phyloP scores from a whole-genome alignment of 2,888 invertebrate species.

The Athalia circularis region DNA sequence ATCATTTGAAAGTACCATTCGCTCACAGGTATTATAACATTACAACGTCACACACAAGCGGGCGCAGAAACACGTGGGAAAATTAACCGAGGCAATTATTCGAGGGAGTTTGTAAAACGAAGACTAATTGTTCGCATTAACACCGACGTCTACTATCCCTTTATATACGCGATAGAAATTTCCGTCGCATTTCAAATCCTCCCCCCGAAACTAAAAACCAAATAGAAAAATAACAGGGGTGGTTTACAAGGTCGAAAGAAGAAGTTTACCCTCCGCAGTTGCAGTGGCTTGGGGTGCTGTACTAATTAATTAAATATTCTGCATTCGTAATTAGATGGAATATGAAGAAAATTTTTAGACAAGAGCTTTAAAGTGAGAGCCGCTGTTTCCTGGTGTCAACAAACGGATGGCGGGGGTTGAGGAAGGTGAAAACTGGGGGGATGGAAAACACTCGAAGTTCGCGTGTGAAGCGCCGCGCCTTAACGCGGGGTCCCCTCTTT shows the following conservation, averaged over 20 bases:
- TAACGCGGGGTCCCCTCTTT: conserved; percentile 31
- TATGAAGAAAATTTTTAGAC: not conserved
- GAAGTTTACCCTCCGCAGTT: not conserved
- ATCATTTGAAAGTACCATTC: no score
- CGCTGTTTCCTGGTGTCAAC: conserved; percentile 47
- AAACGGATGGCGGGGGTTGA: conserved; percentile 15
- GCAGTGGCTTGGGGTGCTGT: no score
- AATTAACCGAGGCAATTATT: conserved; percentile 12
- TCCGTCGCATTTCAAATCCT: not conserved
- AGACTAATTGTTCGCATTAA: conserved; percentile 33
- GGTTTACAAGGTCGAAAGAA: not conserved
- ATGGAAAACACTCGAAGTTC: conserved; percentile 48
- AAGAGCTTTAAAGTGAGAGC: conserved; percentile 35
- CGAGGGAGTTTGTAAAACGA: conserved; percentile 2
- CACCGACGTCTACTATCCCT: not conserved
- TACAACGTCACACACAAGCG: no score
- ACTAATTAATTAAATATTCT: no score
- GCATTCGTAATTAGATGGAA: not conserved
- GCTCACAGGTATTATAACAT: no score
- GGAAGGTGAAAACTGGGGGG: conserved; percentile 44
- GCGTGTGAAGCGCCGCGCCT: conserved; percentile 48
- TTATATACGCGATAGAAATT: not conserved
- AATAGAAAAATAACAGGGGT: no score
- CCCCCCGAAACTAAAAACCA: no score
- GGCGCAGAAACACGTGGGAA: no score